A percentile compares a stretch with the other conserved stretches of the same genome.
Conservation (phyloP, 2,113 vertebrate species). For the Marmota monax region DNA sequence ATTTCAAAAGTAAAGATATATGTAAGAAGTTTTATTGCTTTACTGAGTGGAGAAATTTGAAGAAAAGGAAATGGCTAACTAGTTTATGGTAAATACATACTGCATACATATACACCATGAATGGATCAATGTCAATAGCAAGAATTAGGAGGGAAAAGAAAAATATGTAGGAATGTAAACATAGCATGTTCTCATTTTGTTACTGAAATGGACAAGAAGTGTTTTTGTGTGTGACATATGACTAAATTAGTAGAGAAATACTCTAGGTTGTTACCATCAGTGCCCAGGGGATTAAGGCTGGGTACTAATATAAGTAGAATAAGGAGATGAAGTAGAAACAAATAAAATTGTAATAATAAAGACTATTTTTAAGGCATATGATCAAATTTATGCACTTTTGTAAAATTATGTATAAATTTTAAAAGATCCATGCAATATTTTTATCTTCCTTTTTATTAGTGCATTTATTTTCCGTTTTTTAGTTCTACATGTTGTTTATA, state of each 20-base stretch:
- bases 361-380: not conserved
- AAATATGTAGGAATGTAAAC: not conserved
- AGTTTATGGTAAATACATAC: not conserved
- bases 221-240: not conserved
- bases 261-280: not conserved
- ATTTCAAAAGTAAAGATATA: not conserved
- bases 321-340: not conserved
- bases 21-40: not conserved
- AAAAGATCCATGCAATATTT: not conserved
- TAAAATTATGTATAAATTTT: not conserved
- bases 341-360: not conserved
- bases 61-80: not conserved
- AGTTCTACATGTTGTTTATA: not conserved
- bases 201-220: not conserved
- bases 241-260: not conserved
- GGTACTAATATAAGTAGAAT: not conserved
- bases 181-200: not conserved
- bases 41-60: not conserved
- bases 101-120: not conserved
- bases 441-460: not conserved
- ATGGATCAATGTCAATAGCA: not conserved
- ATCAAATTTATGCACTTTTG: not conserved
- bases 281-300: not conserved
- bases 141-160: not conserved
- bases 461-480: not conserved